Evolutionary conservation across 2,888 invertebrate species (phyloP).

Genomic region (Ditula angustiorana): DNA sequence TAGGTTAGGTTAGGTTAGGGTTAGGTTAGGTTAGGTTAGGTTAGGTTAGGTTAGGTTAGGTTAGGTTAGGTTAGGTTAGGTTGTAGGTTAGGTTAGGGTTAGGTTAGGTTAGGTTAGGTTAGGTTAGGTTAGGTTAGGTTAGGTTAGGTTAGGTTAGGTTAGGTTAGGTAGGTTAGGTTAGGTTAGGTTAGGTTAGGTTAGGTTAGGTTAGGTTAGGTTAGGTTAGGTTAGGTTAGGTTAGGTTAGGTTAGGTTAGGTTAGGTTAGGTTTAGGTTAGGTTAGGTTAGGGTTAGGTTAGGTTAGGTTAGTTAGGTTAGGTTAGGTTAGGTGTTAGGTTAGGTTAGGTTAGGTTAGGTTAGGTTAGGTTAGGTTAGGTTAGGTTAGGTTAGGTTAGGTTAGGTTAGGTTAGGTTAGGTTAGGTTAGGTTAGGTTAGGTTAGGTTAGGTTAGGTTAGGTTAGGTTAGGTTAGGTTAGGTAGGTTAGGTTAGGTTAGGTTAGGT

Average conservation of each 20-base stretch:
- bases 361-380: conserved; percentile 35
- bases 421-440: conserved; percentile 37
- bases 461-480: conserved; percentile 43
- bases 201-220: conserved; percentile 39
- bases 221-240: conserved; percentile 40
- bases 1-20: conserved; percentile 42
- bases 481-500: conserved; percentile 42
- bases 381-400: conserved; percentile 24
- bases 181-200: conserved; percentile 41
- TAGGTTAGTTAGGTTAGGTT: conserved; percentile 25
- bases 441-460: conserved; percentile 13
- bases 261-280: conserved; percentile 40
- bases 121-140: conserved; percentile 41
- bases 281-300: conserved; percentile 36
- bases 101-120: conserved; percentile 40
- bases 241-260: conserved; percentile 41
- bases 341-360: conserved; percentile 38
- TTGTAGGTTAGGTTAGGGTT: conserved; percentile 40
- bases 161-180: conserved; percentile 41
- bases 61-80: conserved; percentile 41
- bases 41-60: conserved; percentile 42
- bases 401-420: conserved; percentile 26
- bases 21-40: conserved; percentile 40
- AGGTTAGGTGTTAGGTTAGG: conserved; percentile 40
- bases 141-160: conserved; percentile 42